These are phyloP conservation scores for Montipora capricornis DNA, from an alignment of 64 coral and sea anemone species.

Conservation along the genomic window DNA sequence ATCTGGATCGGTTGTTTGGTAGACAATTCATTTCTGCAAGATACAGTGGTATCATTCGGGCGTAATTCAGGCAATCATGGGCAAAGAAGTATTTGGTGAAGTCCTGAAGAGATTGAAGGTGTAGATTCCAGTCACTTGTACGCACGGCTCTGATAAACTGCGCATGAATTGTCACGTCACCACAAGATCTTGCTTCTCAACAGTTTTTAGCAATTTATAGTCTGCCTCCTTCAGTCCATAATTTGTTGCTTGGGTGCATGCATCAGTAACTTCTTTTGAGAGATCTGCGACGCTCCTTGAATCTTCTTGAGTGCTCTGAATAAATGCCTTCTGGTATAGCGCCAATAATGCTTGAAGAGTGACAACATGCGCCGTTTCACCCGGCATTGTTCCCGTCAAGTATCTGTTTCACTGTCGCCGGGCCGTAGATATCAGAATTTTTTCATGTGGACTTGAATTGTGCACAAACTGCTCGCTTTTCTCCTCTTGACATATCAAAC, in stretches of 20 bases:
- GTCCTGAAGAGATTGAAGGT: background rate
- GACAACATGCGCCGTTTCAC: constrained; percentile 24
- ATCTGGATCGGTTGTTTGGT: background rate
- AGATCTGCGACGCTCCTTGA: constrained; percentile 17
- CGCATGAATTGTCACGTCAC: background rate
- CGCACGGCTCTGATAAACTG: background rate
- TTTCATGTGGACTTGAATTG: too few species aligned
- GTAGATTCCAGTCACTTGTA: background rate
- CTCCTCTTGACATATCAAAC: too few species aligned
- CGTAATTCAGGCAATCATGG: too few species aligned
- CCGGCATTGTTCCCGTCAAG: constrained; percentile 40
- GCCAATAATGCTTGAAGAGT: constrained; percentile 38
- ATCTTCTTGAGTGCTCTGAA: constrained; percentile 42
- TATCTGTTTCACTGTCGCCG: constrained; percentile 58
- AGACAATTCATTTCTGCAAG: constrained; percentile 21
- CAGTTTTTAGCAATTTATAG: background rate
- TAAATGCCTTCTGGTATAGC: constrained; percentile 34
- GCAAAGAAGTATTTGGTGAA: constrained; percentile 31
- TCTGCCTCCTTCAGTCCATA: too few species aligned
- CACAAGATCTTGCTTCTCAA: background rate
- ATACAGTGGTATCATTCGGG: constrained; percentile 48
- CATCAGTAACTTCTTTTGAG: constrained; percentile 36
- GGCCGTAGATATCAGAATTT: background rate
- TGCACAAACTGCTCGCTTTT: too few species aligned
- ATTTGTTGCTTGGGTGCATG: constrained; percentile 27